Evolutionary conservation across 2,797 vertebrate genomes (phyloP), one percentile per base, ranked within the genome.

Genomic region (Thripadectes ignobilis): DNA sequence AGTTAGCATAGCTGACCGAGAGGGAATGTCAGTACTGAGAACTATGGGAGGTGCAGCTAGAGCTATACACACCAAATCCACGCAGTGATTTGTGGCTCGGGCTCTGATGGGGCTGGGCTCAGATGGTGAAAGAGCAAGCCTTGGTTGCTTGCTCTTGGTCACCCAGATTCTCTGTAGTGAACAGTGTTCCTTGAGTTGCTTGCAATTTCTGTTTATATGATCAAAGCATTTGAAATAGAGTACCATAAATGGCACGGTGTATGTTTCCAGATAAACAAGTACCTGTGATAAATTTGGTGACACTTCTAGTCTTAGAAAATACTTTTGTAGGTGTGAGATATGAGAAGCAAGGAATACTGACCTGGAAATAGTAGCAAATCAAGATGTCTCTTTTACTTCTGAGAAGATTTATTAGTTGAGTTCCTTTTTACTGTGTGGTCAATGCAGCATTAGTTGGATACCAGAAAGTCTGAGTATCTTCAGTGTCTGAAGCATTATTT

Each of bases 1-100:
- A 67, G 49, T 65, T 74, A 80, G 76, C 72, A 41, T 34, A 90
- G 79, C 49, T 94, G 91, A 90, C 80, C 11, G 2, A 77, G 58
- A 65, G 55, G 66, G 77, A 90, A 96, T 94, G 85, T 84, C 62
- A 58, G 34, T 72, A 39, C 83, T 32, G 45, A 79, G 63, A 92
- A 62, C 24, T 51, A 39, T 3, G 27, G 65, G 55, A 77, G 55
- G n/a, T 80, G 20, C 52, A 66, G n/a, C 61, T 34, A 54, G 65
- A 62, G 72, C 65, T 63, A 7, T 52, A 34, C 39, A 17, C n/a
- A n/a, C 41, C 69, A 49, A 75, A 59, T 45, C 7, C 61, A 38
- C 29, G 52, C n/a, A 24, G 26, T 41, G 14, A n/a, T 52, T 94
- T 85, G 43, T 58, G 48, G 30, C 10, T 72, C 54, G 32, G 54